Conservation (phyloP, 2,113 vertebrate species). For the Hassar affinis region DNA sequence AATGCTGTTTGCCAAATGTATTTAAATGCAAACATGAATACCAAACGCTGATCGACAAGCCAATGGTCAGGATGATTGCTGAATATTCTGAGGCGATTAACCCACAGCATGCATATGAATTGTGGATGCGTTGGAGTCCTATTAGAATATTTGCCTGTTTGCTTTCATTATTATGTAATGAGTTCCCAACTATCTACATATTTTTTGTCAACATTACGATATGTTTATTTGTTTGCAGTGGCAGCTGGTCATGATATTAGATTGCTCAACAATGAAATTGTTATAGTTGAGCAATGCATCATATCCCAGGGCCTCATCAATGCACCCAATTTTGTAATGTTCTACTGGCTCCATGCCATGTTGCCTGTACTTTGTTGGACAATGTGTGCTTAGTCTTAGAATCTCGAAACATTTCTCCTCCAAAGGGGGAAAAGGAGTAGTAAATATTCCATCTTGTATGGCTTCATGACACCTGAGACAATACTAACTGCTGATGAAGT, state of each 20-base stretch:
- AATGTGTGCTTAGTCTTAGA: background rate
- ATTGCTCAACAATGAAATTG: background rate
- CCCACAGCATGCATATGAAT: conserved; percentile 39
- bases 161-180: conserved; percentile 5
- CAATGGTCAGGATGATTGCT: conserved; percentile 46
- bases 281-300: background rate
- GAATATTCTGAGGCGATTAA: conserved; percentile 50
- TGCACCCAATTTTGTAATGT: background rate
- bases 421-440: background rate
- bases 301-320: background rate
- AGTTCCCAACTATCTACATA: background rate
- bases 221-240: background rate
- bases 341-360: background rate
- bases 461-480: background rate
- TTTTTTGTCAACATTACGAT: background rate
- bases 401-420: background rate
- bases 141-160: background rate
- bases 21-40: conserved; percentile 37
- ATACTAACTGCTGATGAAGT: background rate
- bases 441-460: background rate
- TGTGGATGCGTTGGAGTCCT: background rate
- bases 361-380: background rate
- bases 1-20: conserved; percentile 38
- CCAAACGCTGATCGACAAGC: conserved; percentile 50
- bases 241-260: background rate